Evolutionary conservation across 2,888 invertebrate genomes (phyloP).

Genomic region (Gnatocerus cornutus): DNA sequence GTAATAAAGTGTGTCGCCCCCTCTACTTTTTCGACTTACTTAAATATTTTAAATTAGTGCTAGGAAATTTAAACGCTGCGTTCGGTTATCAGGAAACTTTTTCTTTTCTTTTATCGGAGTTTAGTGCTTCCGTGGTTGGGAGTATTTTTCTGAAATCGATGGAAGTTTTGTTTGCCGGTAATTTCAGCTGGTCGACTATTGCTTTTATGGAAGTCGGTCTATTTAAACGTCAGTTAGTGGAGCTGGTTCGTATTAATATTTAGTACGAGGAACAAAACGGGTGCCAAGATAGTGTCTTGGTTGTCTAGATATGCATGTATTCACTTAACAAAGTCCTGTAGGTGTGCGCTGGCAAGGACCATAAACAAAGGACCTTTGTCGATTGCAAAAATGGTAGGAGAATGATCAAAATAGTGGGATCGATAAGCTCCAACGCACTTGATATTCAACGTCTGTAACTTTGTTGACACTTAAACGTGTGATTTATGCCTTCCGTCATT

Average conservation of each 20-base stretch:
- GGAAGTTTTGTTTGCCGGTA: slow-evolving; percentile 15
- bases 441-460: slow-evolving; percentile 51
- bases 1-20: too few species aligned
- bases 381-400: too few species aligned
- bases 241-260: slow-evolving; percentile 29
- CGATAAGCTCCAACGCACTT: slow-evolving; percentile 43
- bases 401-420: slow-evolving; percentile 31
- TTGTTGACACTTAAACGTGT: slow-evolving; percentile 62
- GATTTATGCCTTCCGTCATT: slow-evolving; percentile 63
- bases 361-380: slow-evolving; percentile 36
- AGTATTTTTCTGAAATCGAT: slow-evolving; percentile 13
- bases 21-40: too few species aligned
- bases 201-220: slow-evolving; percentile 17
- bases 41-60: too few species aligned
- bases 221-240: slow-evolving; percentile 40
- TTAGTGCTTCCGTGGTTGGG: not conserved
- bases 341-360: slow-evolving; percentile 36
- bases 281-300: slow-evolving; percentile 41
- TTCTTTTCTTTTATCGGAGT: too few species aligned
- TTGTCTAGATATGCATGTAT: slow-evolving; percentile 42
- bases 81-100: too few species aligned
- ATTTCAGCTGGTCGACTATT: slow-evolving; percentile 20
- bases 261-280: slow-evolving; percentile 37
- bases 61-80: too few species aligned
- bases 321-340: slow-evolving; percentile 35